Base-by-base conservation (phyloP, 2,888 invertebrate genomes). In the Sicus ferrugineus region DNA sequence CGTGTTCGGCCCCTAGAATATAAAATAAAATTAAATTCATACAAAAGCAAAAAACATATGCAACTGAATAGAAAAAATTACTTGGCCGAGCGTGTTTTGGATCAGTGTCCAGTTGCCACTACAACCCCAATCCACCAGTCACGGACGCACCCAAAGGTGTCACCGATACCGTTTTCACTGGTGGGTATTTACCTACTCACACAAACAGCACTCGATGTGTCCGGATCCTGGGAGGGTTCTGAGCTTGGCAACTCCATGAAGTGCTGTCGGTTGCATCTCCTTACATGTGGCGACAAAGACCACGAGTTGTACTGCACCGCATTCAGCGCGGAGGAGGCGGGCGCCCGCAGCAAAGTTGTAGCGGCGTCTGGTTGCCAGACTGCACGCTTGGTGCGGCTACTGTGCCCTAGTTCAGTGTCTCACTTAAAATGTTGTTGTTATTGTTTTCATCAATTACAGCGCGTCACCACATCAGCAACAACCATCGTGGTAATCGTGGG, bases 371-470 rank as follows among this genome's bases (percentile, higher is more conserved):
- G 50, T 23, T 26, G 26, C 23, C 54, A 28, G 28, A 26, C 5
- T 54, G 26, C 23, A 26, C 26, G 23, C 54, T 54, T 48, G 48
- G 21, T 6, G 2, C 9, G 9, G 21, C 2, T 26, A 21, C 52
- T 52, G 58, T 21, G 48, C 74, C 71, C 69, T 77, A 76, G 77
- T 75, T 75, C 80, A 75, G 70, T 76, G 76, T 77, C 74, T 75
- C 72, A 74, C 76, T 78, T 74, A 71, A 65, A 72, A 76, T 71
- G 28, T 46, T 59, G 42, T 75, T 77, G 77, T 77, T 79, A 77
- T 78, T 79, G 79, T 80, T 80, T 79, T 77, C 74, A 70, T 77
- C 77, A 76, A 76, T 77, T 78, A 74, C 77, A 77, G 75, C 52
- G 72, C 61, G 61, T 46, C 54, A 52, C 31, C 23, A 30, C 54